Conservation (phyloP, 2,113 vertebrate genomes). For the Charina bottae region DNA sequence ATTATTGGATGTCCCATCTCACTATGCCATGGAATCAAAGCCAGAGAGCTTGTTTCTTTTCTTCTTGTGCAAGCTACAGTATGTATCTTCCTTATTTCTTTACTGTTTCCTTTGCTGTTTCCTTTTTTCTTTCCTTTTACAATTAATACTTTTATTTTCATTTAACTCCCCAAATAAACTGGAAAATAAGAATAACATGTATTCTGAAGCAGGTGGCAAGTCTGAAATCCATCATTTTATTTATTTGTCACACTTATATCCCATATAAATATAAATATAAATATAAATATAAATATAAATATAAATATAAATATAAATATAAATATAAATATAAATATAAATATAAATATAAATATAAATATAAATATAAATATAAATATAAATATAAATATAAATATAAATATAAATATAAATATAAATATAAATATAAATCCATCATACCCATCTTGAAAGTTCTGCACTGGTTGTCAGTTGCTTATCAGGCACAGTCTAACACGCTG, state of each 20-base stretch:
- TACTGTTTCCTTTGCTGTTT: background rate
- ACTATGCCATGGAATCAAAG: too few species aligned
- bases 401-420: too few species aligned
- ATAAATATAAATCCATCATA: background rate
- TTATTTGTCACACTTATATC: too few species aligned
- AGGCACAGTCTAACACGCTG: background rate
- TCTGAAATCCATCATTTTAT: background rate
- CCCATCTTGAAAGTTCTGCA: background rate
- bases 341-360: too few species aligned
- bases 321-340: too few species aligned
- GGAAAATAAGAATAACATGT: background rate
- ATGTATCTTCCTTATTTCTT: too few species aligned
- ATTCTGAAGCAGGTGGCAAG: background rate
- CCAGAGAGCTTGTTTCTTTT: background rate
- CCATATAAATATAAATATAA: too few species aligned
- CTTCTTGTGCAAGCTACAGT: background rate
- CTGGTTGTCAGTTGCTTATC: background rate
- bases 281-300: too few species aligned
- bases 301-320: too few species aligned
- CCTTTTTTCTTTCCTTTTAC: background rate
- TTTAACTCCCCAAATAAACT: background rate
- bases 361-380: too few species aligned
- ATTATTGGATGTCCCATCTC: too few species aligned
- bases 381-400: too few species aligned
- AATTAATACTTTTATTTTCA: background rate